A percentile compares a stretch with the other conserved stretches of the same genome.
These are phyloP conservation scores for Hymenochirus boettgeri DNA, from an alignment of 2,113 vertebrate genomes.

Conservation along the genomic window DNA sequence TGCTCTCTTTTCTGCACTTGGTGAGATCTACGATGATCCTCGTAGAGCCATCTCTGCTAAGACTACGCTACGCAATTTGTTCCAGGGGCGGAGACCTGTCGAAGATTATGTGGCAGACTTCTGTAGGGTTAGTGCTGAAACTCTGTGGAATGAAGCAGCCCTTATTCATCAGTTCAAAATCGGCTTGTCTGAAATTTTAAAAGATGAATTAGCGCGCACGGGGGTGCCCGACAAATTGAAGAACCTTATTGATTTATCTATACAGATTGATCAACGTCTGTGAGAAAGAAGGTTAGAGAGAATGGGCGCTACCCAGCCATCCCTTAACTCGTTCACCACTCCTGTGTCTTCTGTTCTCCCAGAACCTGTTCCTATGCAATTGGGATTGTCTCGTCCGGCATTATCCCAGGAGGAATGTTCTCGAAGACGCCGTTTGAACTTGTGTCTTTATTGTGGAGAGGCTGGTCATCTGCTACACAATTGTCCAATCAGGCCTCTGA, in stretches of 20 bases:
- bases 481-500: no score
- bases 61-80: background rate
- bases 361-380: background rate
- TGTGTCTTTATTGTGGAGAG: background rate
- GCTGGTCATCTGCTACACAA: no score
- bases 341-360: background rate
- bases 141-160: no score
- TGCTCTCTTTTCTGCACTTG: background rate
- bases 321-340: no score
- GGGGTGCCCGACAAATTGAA: background rate
- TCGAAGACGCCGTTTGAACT: background rate
- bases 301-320: background rate
- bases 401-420: background rate
- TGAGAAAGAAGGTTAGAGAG: background rate
- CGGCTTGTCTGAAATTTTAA: background rate
- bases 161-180: background rate
- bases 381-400: background rate
- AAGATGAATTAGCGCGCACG: background rate
- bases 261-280: background rate
- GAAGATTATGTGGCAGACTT: background rate
- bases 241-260: background rate
- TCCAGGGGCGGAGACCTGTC: background rate
- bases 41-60: background rate
- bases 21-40: background rate
- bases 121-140: background rate